A percentile compares a stretch with the other conserved stretches of the same genome.
Conservation (phyloP, 2,113 vertebrate genomes). For the Gorsachius goisagi region DNA sequence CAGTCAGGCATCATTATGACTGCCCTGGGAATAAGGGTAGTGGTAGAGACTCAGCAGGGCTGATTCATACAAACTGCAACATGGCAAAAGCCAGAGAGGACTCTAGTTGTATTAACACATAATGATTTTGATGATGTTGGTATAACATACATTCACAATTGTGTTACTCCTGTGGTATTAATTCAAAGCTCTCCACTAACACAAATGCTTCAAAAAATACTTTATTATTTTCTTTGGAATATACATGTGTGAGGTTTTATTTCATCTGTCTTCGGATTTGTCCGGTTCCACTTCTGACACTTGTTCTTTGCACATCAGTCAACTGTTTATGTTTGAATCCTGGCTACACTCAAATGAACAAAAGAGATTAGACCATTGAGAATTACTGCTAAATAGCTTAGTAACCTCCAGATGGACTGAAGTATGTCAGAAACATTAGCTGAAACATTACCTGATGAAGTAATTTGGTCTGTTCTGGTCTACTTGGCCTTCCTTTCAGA, state of each 20-base stretch:
- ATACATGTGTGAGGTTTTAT: neutral
- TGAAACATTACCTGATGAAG: constrained; percentile 64
- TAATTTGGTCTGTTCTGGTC: constrained; percentile 45
- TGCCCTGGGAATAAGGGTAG: neutral
- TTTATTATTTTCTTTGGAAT: neutral
- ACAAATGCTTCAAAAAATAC: neutral
- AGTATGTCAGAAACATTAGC: constrained; percentile 8
- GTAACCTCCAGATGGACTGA: neutral
- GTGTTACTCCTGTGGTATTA: neutral
- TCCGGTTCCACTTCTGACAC: neutral
- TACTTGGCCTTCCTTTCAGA: neutral
- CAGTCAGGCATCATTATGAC: neutral
- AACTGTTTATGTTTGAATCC: neutral
- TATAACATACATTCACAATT: neutral
- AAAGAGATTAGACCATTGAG: neutral
- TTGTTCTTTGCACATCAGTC: neutral
- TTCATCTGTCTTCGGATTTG: neutral
- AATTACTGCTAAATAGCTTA: neutral
- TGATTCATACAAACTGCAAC: neutral
- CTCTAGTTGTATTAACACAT: neutral
- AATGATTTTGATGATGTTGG: neutral
- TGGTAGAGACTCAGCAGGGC: neutral
- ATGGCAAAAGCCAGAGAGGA: neutral
- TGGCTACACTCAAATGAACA: neutral
- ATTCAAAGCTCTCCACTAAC: neutral